phyloP scores from a whole-genome alignment of 2,113 vertebrate species.

The Spheniscus mendiculus region DNA sequence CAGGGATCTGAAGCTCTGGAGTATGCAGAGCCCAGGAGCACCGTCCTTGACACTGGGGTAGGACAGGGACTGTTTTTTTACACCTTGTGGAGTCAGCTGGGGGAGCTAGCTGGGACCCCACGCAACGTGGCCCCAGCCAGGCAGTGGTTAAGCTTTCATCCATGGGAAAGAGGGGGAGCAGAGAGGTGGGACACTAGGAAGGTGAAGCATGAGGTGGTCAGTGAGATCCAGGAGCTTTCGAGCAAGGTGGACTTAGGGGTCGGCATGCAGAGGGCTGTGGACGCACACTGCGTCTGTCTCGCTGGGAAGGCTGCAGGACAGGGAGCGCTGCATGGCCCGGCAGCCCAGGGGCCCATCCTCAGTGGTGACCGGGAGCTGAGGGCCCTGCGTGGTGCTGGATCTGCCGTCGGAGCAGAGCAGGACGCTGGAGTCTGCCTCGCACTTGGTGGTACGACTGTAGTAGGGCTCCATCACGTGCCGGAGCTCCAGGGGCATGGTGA shows the following conservation, averaged over 20 bases:
- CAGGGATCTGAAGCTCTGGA: background rate
- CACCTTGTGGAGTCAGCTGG: background rate
- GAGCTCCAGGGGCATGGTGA: slow-evolving; percentile 63
- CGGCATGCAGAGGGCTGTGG: slow-evolving; percentile 49
- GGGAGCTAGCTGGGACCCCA: background rate
- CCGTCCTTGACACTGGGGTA: background rate
- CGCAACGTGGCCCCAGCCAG: background rate
- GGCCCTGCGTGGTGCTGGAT: background rate
- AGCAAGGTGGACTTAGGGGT: slow-evolving; percentile 23
- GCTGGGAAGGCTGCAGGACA: slow-evolving; percentile 33
- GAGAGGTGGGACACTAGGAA: background rate
- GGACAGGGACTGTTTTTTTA: background rate
- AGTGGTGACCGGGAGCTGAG: background rate
- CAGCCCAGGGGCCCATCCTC: slow-evolving; percentile 56
- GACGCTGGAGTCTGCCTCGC: slow-evolving; percentile 94
- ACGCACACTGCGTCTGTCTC: slow-evolving; percentile 27
- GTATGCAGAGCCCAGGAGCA: background rate
- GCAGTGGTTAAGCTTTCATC: background rate
- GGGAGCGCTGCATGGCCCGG: slow-evolving; percentile 44
- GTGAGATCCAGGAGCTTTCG: background rate
- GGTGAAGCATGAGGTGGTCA: slow-evolving; percentile 41
- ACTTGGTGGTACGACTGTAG: slow-evolving; percentile 89
- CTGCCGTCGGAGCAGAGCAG: slow-evolving; percentile 84
- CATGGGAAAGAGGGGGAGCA: background rate
- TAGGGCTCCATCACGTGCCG: slow-evolving; percentile 68